A percentile compares a stretch with the other conserved stretches of the same genome.
Conservation (phyloP, 2,888 invertebrate genomes). For the Drosophila infuscata region DNA sequence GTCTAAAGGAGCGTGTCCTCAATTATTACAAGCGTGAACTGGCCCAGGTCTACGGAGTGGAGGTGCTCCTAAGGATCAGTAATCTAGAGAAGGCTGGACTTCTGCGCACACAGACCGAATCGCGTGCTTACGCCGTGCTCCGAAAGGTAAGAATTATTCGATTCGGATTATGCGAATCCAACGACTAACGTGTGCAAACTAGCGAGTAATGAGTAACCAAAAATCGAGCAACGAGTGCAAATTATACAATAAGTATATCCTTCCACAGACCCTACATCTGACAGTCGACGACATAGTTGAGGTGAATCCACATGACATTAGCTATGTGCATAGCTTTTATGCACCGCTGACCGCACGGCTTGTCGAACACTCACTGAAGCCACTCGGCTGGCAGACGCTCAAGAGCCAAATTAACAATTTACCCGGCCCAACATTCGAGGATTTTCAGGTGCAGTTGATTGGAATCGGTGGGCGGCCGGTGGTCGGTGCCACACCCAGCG, state of each 20-base stretch:
- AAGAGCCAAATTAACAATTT: constrained; percentile 93
- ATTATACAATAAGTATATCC: neutral
- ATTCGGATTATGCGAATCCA: too few relatives aligned
- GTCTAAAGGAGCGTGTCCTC: constrained; percentile 94
- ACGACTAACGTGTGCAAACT: neutral
- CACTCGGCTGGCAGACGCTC: constrained; percentile 91
- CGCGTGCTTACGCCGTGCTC: constrained; percentile 90
- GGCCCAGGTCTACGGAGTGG: constrained; percentile 94
- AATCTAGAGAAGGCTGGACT: constrained; percentile 95
- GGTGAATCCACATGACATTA: constrained; percentile 93
- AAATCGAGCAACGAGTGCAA: neutral
- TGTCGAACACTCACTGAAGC: constrained; percentile 91
- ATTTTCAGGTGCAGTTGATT: constrained; percentile 87
- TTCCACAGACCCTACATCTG: constrained; percentile 89
- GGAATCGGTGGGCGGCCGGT: constrained; percentile 87
- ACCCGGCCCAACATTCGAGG: constrained; percentile 90
- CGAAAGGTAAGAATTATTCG: constrained; percentile 88
- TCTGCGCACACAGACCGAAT: constrained; percentile 90
- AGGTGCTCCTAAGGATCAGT: constrained; percentile 92
- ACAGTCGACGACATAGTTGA: constrained; percentile 96
- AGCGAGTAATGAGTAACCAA: neutral
- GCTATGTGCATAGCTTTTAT: constrained; percentile 96
- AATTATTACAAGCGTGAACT: constrained; percentile 91
- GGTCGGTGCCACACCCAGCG: constrained; percentile 87
- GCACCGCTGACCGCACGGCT: constrained; percentile 96